A percentile compares a stretch with the other conserved stretches of the same genome.
These are phyloP conservation scores for Phaonia tiefii DNA, from an alignment of 2,888 invertebrate genomes.

Conservation along the genomic window DNA sequence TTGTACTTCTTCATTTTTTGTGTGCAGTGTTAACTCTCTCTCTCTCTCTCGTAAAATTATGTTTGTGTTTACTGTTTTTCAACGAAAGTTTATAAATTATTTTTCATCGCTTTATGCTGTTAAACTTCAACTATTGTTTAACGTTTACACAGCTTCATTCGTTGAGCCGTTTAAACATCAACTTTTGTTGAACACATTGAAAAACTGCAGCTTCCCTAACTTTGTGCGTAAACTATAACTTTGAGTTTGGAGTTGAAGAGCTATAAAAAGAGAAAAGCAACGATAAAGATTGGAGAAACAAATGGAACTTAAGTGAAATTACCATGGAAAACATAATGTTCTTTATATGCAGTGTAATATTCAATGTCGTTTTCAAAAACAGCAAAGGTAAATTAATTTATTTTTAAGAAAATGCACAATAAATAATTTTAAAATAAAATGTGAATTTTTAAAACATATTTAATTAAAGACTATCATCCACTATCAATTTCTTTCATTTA, in stretches of 20 bases:
- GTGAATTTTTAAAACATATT: too few relatives aligned
- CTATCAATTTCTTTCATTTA: too few relatives aligned
- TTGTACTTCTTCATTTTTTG: too few relatives aligned
- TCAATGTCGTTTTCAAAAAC: not conserved
- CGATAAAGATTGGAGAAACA: not conserved
- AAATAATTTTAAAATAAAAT: too few relatives aligned
- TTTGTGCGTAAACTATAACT: conserved; percentile 14
- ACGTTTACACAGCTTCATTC: conserved; percentile 10
- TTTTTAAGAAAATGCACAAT: too few relatives aligned
- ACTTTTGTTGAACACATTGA: not conserved
- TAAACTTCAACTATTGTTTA: conserved; percentile 51
- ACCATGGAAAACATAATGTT: not conserved
- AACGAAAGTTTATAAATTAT: conserved; percentile 48
- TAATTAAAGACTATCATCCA: too few relatives aligned
- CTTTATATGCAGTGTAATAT: conserved; percentile 3
- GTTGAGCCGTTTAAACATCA: not conserved
- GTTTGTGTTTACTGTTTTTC: conserved; percentile 50
- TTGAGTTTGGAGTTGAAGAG: not conserved
- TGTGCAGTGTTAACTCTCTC: too few relatives aligned
- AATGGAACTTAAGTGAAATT: conserved; percentile 2
- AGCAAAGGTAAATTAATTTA: too few relatives aligned
- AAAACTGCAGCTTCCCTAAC: not conserved
- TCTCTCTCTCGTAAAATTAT: not conserved
- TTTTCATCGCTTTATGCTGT: conserved; percentile 48
- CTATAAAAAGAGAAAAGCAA: not conserved